Evolutionary conservation across 2,888 invertebrate genomes (phyloP).

Genomic region (Dysmachus trigonus): DNA sequence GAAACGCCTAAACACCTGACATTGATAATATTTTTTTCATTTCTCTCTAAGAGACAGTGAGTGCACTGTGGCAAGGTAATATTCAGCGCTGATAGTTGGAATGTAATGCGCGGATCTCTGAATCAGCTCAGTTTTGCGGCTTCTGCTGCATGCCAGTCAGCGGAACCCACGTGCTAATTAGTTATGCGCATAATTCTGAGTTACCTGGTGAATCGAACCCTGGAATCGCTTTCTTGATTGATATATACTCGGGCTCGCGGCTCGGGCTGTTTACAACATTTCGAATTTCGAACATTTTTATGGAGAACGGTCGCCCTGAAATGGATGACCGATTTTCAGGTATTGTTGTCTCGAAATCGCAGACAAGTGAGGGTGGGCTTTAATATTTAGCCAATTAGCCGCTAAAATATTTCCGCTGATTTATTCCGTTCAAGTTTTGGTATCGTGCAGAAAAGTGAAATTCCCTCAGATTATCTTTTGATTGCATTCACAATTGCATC

Average conservation of each 20-base stretch:
- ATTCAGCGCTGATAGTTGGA: background rate
- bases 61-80: background rate
- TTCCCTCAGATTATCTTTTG: background rate
- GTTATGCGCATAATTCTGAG: constrained; percentile 45
- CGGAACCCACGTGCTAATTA: constrained; percentile 44
- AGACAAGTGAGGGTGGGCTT: background rate
- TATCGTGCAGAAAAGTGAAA: constrained; percentile 30
- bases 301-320: background rate
- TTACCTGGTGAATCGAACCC: constrained; percentile 3
- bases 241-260: background rate
- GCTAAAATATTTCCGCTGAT: constrained; percentile 16
- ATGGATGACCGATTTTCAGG: constrained; percentile 12
- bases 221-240: background rate
- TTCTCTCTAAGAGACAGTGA: background rate
- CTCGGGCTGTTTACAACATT: constrained; percentile 12
- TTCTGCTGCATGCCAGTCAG: background rate
- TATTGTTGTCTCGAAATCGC: background rate
- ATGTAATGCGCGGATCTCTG: background rate
- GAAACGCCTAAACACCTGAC: constrained; percentile 17
- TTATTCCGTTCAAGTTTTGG: background rate
- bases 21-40: background rate
- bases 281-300: background rate
- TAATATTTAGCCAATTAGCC: background rate
- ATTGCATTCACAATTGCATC: background rate
- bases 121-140: background rate